phyloP scores from a whole-genome alignment of 2,888 invertebrate genomes.

The Cephus spinipes region DNA sequence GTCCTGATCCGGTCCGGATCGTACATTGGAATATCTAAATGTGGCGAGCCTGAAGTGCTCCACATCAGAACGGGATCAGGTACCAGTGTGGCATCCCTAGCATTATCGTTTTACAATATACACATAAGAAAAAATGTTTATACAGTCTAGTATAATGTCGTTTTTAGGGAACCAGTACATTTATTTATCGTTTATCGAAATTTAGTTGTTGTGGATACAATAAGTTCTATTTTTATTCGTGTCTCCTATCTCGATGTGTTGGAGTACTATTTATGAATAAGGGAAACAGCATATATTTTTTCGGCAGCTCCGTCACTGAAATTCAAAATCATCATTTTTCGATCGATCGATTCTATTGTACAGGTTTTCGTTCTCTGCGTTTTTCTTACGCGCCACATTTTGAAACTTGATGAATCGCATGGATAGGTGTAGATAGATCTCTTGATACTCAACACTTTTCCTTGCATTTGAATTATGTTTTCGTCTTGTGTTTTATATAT shows the following conservation, averaged over 20 bases:
- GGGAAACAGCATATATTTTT: slow-evolving; percentile 14
- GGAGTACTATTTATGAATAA: background rate
- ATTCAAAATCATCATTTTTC: background rate
- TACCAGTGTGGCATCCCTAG: background rate
- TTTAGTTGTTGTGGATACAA: too few species aligned
- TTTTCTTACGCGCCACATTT: too few species aligned
- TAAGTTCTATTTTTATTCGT: too few species aligned
- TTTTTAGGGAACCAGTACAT: too few species aligned
- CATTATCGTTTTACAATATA: slow-evolving; percentile 1
- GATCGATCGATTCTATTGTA: too few species aligned
- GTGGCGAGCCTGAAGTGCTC: background rate
- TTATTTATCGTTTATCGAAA: too few species aligned
- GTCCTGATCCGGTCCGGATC: too few species aligned
- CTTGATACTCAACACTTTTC: slow-evolving; percentile 11
- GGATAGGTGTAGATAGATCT: slow-evolving; percentile 12
- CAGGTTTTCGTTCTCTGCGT: too few species aligned
- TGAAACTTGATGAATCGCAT: slow-evolving; percentile 10
- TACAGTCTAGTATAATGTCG: too few species aligned
- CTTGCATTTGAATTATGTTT: background rate
- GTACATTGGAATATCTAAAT: too few species aligned
- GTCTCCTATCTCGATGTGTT: background rate
- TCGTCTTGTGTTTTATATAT: too few species aligned
- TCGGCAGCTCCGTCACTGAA: background rate
- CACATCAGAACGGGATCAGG: background rate
- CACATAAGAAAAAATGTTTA: too few species aligned